A percentile compares a stretch with the other conserved stretches of the same genome.
Conservation (phyloP, 2,797 vertebrate genomes). For the Leptatherina wallacei region DNA sequence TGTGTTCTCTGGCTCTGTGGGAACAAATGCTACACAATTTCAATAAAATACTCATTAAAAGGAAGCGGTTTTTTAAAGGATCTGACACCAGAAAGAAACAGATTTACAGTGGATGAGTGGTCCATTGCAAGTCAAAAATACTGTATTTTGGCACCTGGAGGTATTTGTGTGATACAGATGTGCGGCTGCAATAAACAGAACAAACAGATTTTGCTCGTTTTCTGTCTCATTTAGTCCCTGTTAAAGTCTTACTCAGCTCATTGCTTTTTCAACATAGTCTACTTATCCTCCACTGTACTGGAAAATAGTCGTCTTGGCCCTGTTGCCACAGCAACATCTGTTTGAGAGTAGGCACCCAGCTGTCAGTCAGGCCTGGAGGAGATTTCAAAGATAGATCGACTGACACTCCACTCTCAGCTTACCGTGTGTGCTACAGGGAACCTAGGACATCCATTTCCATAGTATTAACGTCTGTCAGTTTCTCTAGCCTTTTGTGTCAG, state of each 20-base stretch:
- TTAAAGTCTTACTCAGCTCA: conserved; percentile 15
- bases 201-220: conserved; percentile 24
- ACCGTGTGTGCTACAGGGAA: conserved; percentile 15
- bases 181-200: conserved; percentile 10
- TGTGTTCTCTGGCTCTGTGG: conserved; percentile 14
- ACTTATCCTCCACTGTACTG: conserved; percentile 22
- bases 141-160: conserved; percentile 35
- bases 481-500: conserved; percentile 35
- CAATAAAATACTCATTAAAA: conserved; percentile 34
- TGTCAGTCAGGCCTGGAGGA: conserved; percentile 61
- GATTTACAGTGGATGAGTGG: background rate
- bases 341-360: conserved; percentile 37
- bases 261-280: conserved; percentile 36
- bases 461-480: conserved; percentile 37
- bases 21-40: conserved; percentile 10
- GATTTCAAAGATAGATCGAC: conserved; percentile 36
- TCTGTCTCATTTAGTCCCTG: conserved; percentile 25
- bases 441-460: conserved; percentile 41
- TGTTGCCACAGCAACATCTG: conserved; percentile 55
- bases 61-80: conserved; percentile 9
- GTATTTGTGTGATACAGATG: conserved; percentile 18
- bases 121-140: background rate
- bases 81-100: background rate
- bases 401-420: conserved; percentile 36
- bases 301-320: conserved; percentile 31